phyloP scores from a whole-genome alignment of 2,113 vertebrate species.

The Saiga tatarica region DNA sequence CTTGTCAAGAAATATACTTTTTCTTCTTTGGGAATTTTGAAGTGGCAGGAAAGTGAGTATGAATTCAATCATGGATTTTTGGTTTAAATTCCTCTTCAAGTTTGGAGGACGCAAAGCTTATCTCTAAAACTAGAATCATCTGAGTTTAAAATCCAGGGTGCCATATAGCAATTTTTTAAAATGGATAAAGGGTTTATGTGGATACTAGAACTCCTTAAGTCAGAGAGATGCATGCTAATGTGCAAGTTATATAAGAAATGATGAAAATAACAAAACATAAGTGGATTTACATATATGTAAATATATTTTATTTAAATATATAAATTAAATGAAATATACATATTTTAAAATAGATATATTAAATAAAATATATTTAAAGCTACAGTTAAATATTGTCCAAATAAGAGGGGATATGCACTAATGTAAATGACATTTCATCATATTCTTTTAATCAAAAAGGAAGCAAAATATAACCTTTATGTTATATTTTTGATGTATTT shows the following conservation, averaged over 20 bases:
- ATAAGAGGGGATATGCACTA: no score
- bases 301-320: background rate
- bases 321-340: background rate
- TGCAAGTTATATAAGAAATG: background rate
- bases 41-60: background rate
- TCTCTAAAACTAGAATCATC: background rate
- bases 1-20: background rate
- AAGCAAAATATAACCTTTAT: background rate
- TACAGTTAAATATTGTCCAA: background rate
- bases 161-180: background rate
- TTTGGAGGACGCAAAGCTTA: background rate
- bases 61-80: background rate
- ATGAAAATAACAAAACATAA: background rate
- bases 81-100: background rate
- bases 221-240: background rate
- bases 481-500: background rate
- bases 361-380: background rate
- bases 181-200: background rate
- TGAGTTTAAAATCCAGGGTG: background rate
- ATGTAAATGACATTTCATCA: background rate
- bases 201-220: background rate
- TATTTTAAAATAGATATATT: background rate
- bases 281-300: background rate
- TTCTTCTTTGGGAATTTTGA: background rate
- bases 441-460: background rate